phyloP scores from a whole-genome alignment of 2,888 invertebrate genomes.

The Lucinisca nassula region DNA sequence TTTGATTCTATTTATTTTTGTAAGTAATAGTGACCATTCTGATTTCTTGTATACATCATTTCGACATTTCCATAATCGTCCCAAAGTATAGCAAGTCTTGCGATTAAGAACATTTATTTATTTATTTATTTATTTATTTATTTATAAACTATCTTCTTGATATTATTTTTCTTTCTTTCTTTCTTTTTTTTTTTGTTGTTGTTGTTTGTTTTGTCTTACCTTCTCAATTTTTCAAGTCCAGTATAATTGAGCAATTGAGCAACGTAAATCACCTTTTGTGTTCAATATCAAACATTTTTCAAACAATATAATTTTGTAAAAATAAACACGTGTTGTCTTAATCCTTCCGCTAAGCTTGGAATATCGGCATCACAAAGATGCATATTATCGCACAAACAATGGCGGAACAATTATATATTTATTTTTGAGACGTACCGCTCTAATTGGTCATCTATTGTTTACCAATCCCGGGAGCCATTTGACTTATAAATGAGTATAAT shows the following conservation, averaged over 20 bases:
- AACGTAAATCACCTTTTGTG: neutral
- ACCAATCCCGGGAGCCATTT: neutral
- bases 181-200: too few species aligned
- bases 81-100: too few species aligned
- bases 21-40: too few species aligned
- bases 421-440: conserved; percentile 5
- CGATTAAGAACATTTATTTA: too few species aligned
- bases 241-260: neutral
- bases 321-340: neutral
- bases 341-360: neutral
- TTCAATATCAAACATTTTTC: neutral
- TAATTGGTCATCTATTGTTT: conserved; percentile 1
- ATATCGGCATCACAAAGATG: conserved; percentile 2
- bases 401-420: neutral
- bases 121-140: too few species aligned
- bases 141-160: too few species aligned
- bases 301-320: neutral
- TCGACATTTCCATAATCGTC: too few species aligned
- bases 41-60: too few species aligned
- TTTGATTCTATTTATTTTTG: too few species aligned
- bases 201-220: neutral
- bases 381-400: neutral
- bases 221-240: neutral
- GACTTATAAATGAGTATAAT: conserved; percentile 5
- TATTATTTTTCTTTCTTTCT: too few species aligned